Base-by-base conservation (phyloP, 2,797 vertebrate species). In the Chromobotia macracanthus region DNA sequence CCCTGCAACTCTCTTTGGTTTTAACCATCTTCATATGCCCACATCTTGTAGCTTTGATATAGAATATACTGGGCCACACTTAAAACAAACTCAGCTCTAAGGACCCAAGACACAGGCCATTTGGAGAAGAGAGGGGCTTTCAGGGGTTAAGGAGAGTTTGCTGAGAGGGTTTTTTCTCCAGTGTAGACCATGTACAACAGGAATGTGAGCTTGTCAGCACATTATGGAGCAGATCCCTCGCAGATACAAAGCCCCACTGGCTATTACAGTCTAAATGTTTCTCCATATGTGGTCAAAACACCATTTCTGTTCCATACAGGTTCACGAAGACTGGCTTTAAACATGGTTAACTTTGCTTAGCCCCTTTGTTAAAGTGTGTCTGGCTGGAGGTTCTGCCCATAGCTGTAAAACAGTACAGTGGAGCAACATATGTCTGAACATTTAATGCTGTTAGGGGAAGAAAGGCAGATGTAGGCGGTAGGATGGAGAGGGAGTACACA, bases 21-120 rank as follows among this genome's bases (percentile, higher is more conserved):
- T 75, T 82, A 85, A 85, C 80, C 46, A 48, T 84, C 79, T 84
- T 85, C 82, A 85, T 58, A 50, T 86, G 84, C 80, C 60, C 53
- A 70, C 31, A 28, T 76, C 76, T 76, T 7, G 21, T 46, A 48
- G 66, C 80, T 85, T 84, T 83, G 86, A 84, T 86, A 82, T 82
- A 25, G 78, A 84, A 87, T 86, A 73, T 80, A 73, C 58, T 74
- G 73, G 80, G 19, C 77, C 72, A 77, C 82, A 80, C 77, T 76
- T 84, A 78, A 85, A 84, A 82, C 68, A 79, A 85, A 77, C 58
- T 48, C 13, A 65, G 51, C 74, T 66, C 65, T 23, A 65, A 76
- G 51, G 31, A 72, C 35, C 31, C 66, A 63, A 80, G 82, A 76
- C 41, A 16, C 35, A 66, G 72, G 67, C 70, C 79, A 79, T 83